Evolutionary conservation across 2,888 invertebrate species (phyloP), one percentile per base, ranked within the genome.

Genomic region (Andrena minutula): DNA sequence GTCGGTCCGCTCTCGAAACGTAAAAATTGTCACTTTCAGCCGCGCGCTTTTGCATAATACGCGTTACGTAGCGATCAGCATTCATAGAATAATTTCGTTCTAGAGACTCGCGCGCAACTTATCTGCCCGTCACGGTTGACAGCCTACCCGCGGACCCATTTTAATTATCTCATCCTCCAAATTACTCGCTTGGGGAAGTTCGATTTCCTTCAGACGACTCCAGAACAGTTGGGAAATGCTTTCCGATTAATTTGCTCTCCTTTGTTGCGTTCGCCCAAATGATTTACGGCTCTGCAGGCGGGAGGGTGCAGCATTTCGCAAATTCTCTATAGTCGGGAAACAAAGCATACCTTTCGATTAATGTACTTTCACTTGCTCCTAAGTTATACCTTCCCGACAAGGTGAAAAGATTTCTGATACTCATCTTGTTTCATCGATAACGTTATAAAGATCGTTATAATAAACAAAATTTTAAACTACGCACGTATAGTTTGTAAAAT

Each of bases 81-180:
- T 92, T 92, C 92, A 92, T 92, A 92, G 92, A 92, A 92, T 92
- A 92, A 92, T 92, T 92, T 91, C 88, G 85, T 91, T 89, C 88
- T 86, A 84, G 87, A 88, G 86, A 86, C 77, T 82, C 70, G 79
- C 74, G 75, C 77, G 73, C 88, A 83, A 89, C 89, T 89, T 91
- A 90, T 92, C 90, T 89, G 87, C 87, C 89, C 87, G 86, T 89
- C 89, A 91, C 88, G 88, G 87, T 83, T 90, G 90, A 91, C 90
- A 89, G 89, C 78, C 84, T 88, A 89, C 87, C 89, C 87, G 84
- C 87, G 88, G 85, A 86, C 88, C 88, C 85, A 88, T 90, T 91
- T 90, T 91, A 91, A 91, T 90, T 91, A 90, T 89, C 89, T 89
- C 90, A 79, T 88, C 83, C 80, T 84, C 82, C 83, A 85, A 91